Percentiles rank a stretch among this genome's conserved stretches.
These are phyloP conservation scores for Dendronephthya gigantea DNA, from an alignment of 64 coral and sea anemone species.

Conservation along the genomic window DNA sequence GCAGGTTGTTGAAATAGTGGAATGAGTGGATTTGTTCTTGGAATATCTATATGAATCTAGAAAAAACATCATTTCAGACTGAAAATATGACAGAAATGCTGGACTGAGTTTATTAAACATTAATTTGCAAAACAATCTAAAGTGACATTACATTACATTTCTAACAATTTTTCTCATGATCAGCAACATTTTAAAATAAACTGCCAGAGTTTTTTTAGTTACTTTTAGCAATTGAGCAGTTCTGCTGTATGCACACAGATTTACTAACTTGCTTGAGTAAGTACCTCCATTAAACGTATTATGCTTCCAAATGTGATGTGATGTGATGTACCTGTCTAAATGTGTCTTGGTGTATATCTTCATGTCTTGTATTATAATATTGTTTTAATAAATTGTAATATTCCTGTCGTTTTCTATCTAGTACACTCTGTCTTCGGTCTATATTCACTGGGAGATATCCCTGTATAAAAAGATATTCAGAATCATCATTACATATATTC, in stretches of 20 bases:
- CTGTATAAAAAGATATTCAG: neutral
- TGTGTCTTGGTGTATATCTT: constrained; percentile 15
- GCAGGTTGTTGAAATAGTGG: constrained; percentile 88
- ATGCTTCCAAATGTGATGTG: neutral
- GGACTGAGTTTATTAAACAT: too few species aligned
- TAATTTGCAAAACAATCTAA: too few species aligned
- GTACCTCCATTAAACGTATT: neutral
- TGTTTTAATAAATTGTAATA: constrained; percentile 1
- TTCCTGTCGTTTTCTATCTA: constrained; percentile 11
- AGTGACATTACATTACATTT: too few species aligned
- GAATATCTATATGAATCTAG: constrained; percentile 92
- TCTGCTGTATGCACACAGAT: too few species aligned
- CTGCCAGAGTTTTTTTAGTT: too few species aligned
- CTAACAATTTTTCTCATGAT: too few species aligned
- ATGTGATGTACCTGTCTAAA: neutral
- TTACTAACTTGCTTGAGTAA: too few species aligned
- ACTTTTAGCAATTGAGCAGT: too few species aligned
- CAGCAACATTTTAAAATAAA: too few species aligned
- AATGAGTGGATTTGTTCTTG: constrained; percentile 92
- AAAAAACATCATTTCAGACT: neutral
- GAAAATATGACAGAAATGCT: too few species aligned
- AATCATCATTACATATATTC: neutral
- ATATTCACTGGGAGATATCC: constrained; percentile 5
- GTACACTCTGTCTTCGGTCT: neutral
- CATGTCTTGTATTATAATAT: constrained; percentile 12